A percentile compares a stretch with the other conserved stretches of the same genome.
phyloP scores from a whole-genome alignment of 2,888 invertebrate species.

The Sthenelais limicola region DNA sequence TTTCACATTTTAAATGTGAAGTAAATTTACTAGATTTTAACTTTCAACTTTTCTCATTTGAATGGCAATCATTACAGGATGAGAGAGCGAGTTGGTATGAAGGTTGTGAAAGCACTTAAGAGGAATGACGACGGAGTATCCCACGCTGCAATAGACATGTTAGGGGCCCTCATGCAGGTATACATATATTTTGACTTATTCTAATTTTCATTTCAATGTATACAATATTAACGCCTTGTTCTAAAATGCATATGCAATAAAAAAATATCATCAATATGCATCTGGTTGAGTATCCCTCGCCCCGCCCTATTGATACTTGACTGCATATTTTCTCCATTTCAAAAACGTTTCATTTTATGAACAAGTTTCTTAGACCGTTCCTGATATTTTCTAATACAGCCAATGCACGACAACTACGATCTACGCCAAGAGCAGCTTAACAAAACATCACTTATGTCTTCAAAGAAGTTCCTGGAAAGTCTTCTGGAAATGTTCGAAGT shows the following conservation, averaged over 20 bases:
- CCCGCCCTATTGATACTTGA: too few relatives aligned
- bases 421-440: slow-evolving; percentile 97
- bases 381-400: too few relatives aligned
- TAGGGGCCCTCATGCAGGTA: slow-evolving; percentile 95
- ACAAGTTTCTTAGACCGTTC: too few relatives aligned
- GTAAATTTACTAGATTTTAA: too few relatives aligned
- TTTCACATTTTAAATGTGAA: too few relatives aligned
- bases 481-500: slow-evolving; percentile 94
- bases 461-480: slow-evolving; percentile 91
- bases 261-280: background rate
- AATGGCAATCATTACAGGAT: slow-evolving; percentile 79
- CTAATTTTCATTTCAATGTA: background rate
- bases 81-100: slow-evolving; percentile 93
- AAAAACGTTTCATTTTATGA: too few relatives aligned
- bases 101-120: slow-evolving; percentile 91
- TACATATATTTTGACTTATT: background rate
- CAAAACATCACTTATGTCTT: slow-evolving; percentile 94
- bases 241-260: background rate
- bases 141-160: slow-evolving; percentile 96
- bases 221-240: background rate
- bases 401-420: slow-evolving; percentile 96
- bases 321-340: too few relatives aligned
- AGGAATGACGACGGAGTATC: slow-evolving; percentile 91
- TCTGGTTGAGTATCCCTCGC: too few relatives aligned
- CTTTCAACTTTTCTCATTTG: too few relatives aligned